Evolutionary conservation across 1,140 invertebrate genomes (phyloP).

Genomic region (Choristoneura fumiferana): DNA sequence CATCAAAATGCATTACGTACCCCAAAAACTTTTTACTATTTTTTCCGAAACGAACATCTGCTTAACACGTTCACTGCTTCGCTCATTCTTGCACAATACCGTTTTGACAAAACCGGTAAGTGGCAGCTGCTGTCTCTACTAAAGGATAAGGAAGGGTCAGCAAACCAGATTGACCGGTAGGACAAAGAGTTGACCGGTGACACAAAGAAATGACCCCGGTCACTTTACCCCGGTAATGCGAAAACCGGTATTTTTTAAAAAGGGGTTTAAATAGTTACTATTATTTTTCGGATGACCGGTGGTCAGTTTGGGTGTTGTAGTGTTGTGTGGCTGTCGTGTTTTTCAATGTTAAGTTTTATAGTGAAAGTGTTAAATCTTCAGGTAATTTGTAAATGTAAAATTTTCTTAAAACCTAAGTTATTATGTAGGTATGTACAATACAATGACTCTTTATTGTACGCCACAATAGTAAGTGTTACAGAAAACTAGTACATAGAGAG

Average conservation of each 20-base stretch:
- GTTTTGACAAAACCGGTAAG: slow-evolving; percentile 43
- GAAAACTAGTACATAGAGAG: too few relatives aligned
- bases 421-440: too few relatives aligned
- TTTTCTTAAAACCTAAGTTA: too few relatives aligned
- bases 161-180: slow-evolving; percentile 72
- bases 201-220: slow-evolving; percentile 51
- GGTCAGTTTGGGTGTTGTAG: slow-evolving; percentile 61
- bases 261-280: slow-evolving; percentile 60
- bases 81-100: slow-evolving; percentile 27
- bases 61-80: too few relatives aligned
- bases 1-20: too few relatives aligned
- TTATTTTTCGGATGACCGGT: slow-evolving; percentile 36
- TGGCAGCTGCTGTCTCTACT: slow-evolving; percentile 54
- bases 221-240: slow-evolving; percentile 53
- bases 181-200: slow-evolving; percentile 62
- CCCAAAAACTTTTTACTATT: too few relatives aligned
- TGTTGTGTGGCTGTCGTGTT: slow-evolving; percentile 39
- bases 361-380: slow-evolving; percentile 14
- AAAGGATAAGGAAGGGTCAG: slow-evolving; percentile 70
- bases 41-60: too few relatives aligned
- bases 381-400: too few relatives aligned
- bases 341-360: slow-evolving; percentile 30
- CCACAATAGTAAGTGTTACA: too few relatives aligned
- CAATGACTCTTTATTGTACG: too few relatives aligned
- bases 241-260: slow-evolving; percentile 61